These are phyloP conservation scores for Ormyrus nitidulus DNA, from an alignment of 2,888 invertebrate species.

Conservation along the genomic window DNA sequence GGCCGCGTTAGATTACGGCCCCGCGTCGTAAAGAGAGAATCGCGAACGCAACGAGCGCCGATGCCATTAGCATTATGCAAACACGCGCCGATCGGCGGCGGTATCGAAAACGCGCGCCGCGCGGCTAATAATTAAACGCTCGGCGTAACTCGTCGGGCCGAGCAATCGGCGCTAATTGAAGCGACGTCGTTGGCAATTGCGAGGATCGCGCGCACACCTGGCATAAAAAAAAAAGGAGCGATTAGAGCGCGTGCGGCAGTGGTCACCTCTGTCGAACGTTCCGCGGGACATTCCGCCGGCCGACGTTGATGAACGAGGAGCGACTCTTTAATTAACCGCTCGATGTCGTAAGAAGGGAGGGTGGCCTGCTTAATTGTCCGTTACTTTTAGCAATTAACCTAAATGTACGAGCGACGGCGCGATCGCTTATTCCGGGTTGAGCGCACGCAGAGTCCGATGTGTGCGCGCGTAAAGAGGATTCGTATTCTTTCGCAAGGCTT, in stretches of 20 bases:
- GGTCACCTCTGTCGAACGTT: no score
- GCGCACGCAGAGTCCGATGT: not conserved
- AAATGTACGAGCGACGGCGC: slow-evolving; percentile 31
- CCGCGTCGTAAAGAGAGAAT: no score
- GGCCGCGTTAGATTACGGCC: no score
- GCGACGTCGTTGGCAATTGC: slow-evolving; percentile 39
- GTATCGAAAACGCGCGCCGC: slow-evolving; percentile 2
- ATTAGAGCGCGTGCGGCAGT: no score
- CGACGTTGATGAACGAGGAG: slow-evolving; percentile 77
- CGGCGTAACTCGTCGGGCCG: not conserved
- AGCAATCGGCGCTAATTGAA: slow-evolving; percentile 44
- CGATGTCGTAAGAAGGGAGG: slow-evolving; percentile 67
- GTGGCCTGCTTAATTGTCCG: slow-evolving; percentile 56
- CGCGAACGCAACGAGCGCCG: no score
- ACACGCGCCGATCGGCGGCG: not conserved
- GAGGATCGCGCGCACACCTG: not conserved
- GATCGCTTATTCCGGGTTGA: slow-evolving; percentile 7
- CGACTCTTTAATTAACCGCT: slow-evolving; percentile 77
- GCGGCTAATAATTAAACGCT: slow-evolving; percentile 21
- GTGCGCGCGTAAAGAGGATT: not conserved
- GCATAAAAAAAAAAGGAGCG: not conserved
- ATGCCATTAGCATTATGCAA: no score
- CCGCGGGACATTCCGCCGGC: not conserved
- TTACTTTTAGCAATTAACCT: slow-evolving; percentile 53
- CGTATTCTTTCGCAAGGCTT: not conserved